Conservation (phyloP, 2,113 vertebrate species). For the Megaceryle torquata region DNA sequence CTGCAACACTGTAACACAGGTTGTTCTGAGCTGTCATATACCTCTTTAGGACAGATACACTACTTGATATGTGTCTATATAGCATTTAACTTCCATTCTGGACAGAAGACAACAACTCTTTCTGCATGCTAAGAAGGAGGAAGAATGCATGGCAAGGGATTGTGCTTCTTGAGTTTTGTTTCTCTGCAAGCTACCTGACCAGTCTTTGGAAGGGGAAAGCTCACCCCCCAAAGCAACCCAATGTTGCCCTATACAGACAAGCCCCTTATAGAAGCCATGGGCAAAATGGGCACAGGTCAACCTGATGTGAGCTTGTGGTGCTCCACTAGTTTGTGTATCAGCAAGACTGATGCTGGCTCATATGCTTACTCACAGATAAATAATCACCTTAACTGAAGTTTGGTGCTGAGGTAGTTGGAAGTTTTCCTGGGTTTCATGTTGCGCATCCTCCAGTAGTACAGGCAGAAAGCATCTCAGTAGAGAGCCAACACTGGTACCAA, state of each 20-base stretch:
- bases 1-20: not conserved
- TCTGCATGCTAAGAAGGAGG: not conserved
- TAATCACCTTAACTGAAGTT: not conserved
- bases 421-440: not conserved
- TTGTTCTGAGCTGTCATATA: not conserved
- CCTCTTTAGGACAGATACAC: not conserved
- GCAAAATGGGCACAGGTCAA: not conserved
- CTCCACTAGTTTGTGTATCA: not conserved
- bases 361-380: not conserved
- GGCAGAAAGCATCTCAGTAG: not conserved
- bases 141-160: not conserved
- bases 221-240: not conserved
- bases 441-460: not conserved
- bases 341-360: not conserved
- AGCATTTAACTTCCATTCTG: not conserved
- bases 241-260: not conserved
- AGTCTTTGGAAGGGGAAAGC: not conserved
- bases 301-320: not conserved
- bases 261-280: not conserved
- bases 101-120: not conserved
- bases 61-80: not conserved
- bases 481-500: not conserved
- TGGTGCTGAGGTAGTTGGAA: not conserved
- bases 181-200: not conserved
- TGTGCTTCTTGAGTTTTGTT: not conserved